Base-by-base conservation (phyloP, 2,797 vertebrate species). In the Oceanodroma leucorhoa region DNA sequence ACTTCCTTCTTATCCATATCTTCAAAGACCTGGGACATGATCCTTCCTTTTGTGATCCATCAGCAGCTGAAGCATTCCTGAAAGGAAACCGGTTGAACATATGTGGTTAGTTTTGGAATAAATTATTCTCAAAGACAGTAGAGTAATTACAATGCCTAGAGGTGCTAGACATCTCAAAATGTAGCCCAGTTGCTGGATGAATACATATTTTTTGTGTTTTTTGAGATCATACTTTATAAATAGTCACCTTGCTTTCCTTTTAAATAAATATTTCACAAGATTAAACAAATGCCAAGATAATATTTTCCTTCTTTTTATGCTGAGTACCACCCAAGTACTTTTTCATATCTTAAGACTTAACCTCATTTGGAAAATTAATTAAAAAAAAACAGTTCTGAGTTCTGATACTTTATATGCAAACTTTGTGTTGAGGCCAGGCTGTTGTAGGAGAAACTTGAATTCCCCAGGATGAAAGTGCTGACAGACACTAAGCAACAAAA, bases 401-500 rank as follows among this genome's bases (percentile, higher is more conserved):
- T 77, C 29, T 81, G 18, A 50, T 77, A 67, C 27, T 92, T 92
- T 36, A 50, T 54, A 75, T 67, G 67, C 57, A 91, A 81, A 71
- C 71, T 77, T 94, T 18, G n/a, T 60, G 26, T 51, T 90, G 83
- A 19, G 3, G 58, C 51, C 43, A 72, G 55, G 57, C 60, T 83
- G 43, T 73, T 92, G 43, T 36, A 85, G 38, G 11, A 83, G 84
- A 89, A 87, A 71, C 75, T 78, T 55, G 57, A 94, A 50, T 83
- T 89, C 30, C 34, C 23, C 38, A 36, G 60, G 21, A 91, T 87
- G 78, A 78, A 89, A 92, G 81, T 83, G 92, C 92, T 96, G 84
- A 92, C 83, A 87, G 89, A 89, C 30, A 24, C 92, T 85, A 85
- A 94, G 90, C 87, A 94, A 91, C 75, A 78, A 53, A 92, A 93